Percentiles rank a stretch among this genome's conserved stretches.
Conservation (phyloP, 2,113 vertebrate species). For the Thryonomys swinderianus region DNA sequence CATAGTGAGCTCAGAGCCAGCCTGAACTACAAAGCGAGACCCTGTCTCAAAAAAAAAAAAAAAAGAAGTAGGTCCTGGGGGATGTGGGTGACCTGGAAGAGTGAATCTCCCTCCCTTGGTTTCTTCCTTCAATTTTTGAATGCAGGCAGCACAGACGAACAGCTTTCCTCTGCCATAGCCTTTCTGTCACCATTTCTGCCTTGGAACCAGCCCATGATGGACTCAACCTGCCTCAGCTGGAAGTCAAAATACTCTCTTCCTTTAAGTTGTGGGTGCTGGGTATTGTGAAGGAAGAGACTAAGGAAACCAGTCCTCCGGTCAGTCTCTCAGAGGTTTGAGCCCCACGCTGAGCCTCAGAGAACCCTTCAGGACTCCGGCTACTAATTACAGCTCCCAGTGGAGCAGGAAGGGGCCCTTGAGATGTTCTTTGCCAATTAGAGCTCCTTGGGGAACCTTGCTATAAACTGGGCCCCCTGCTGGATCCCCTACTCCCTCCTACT, state of each 20-base stretch:
- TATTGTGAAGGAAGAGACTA: background rate
- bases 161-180: background rate
- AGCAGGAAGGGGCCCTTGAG: background rate
- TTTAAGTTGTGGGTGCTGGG: background rate
- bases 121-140: background rate
- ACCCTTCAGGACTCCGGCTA: background rate
- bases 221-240: background rate
- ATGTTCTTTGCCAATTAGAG: background rate
- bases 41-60: no score
- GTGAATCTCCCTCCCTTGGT: background rate
- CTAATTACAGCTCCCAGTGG: background rate
- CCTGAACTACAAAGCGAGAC: no score
- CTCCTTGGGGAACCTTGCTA: background rate
- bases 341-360: background rate
- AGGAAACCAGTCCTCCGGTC: background rate
- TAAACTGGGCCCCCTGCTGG: background rate
- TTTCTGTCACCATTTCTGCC: background rate
- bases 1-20: no score
- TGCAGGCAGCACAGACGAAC: background rate
- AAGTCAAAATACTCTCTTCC: background rate
- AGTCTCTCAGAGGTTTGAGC: background rate
- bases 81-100: background rate
- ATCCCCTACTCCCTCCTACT: background rate
- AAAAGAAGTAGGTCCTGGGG: background rate
- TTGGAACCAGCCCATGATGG: background rate